phyloP scores from a whole-genome alignment of 1,140 invertebrate species.

The Lucilia cuprina region DNA sequence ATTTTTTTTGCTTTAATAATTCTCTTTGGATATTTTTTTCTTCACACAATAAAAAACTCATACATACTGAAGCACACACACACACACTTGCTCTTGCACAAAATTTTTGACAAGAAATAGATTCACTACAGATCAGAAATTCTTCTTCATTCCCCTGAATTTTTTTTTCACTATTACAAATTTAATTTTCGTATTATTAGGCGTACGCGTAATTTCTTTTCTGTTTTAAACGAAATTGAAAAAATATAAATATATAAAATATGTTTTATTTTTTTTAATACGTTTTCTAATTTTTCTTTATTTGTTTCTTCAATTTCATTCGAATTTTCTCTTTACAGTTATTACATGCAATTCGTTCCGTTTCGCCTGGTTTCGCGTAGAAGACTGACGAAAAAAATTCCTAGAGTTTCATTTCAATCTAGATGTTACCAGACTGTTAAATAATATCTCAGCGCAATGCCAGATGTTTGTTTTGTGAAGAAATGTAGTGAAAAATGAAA shows the following conservation, averaged over 20 bases:
- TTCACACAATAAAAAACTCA: background rate
- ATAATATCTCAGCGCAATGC: too few species aligned
- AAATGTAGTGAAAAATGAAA: too few species aligned
- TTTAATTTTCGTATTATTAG: background rate
- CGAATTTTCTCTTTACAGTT: slow-evolving; percentile 15
- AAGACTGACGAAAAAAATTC: slow-evolving; percentile 13
- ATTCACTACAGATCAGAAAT: background rate
- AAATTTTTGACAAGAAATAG: background rate
- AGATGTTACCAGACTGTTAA: background rate
- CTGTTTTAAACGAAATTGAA: background rate
- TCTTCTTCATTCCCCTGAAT: background rate
- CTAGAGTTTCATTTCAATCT: background rate
- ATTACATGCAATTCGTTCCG: slow-evolving; percentile 17
- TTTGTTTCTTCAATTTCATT: background rate
- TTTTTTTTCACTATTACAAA: background rate
- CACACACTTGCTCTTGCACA: background rate
- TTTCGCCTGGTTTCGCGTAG: slow-evolving; percentile 5
- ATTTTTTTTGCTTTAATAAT: background rate
- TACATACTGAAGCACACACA: background rate
- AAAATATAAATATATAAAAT: background rate
- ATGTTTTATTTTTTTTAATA: background rate
- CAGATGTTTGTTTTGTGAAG: too few species aligned
- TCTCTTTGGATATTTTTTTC: background rate
- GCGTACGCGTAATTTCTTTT: background rate
- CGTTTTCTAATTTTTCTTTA: slow-evolving; percentile 15